Base-by-base conservation (phyloP, 1,140 invertebrate species). In the Achatina immaculata region DNA sequence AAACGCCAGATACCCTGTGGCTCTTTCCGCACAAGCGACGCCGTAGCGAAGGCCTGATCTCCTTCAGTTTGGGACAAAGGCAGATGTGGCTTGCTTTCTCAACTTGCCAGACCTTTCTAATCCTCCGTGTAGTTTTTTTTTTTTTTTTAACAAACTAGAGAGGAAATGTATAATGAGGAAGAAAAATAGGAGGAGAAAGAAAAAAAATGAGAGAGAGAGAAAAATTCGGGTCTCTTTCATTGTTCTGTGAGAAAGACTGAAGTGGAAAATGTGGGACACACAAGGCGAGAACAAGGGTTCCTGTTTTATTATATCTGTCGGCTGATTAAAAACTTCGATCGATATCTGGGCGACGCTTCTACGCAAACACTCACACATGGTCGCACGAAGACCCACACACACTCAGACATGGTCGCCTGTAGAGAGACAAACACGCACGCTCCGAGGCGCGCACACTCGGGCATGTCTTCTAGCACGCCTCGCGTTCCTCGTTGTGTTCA, bases 361-460 rank as follows among this genome's bases (percentile, higher is more conserved):
- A 11, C n/a, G 38, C 72, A 48, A 34, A 48, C 72, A 48, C 72
- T 58, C 74, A n/a, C 74, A 62, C 74, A 77, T 48, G 38, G n/a
- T 3, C 11, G 51, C 34, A 34, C 74, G 34, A 45, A 40, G 4
- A 34, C 31, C 43, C 43, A 48, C 45, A 74, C 40, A 74, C 72
- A 74, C 43, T 7, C 72, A 28, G 4, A 51, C 72, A 31, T 42
- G 14, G 11, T 11, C 40, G 14, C 40, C 16, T 21, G 42, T 40
- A 48, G 38, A 43, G 38, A 51, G 16, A 43, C 34, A 48, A 36
- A 34, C 28, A 19, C 40, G 45, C 40, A 4, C 48, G 55, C 21
- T 6, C 28, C 21, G 38, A 28, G 38, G 45, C 72, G 34, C 72
- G 42, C 72, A 48, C 72, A 48, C 72, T 45, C 72, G 34, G 16